phyloP scores from a whole-genome alignment of 2,113 vertebrate genomes.

The Lathamus discolor region DNA sequence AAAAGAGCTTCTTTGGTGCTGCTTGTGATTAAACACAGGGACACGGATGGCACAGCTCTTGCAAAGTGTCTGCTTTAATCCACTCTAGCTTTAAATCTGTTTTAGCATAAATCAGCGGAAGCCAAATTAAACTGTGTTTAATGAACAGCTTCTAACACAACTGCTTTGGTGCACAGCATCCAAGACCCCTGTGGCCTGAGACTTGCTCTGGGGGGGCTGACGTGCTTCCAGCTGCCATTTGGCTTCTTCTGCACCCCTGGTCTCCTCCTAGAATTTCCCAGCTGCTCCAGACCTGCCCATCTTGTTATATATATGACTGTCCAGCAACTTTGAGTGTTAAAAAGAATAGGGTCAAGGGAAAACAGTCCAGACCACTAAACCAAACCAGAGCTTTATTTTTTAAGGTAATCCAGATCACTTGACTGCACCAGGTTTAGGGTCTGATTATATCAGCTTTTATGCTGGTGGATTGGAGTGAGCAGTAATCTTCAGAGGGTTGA shows the following conservation, averaged over 20 bases:
- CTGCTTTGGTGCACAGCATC: not conserved
- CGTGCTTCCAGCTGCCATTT: not conserved
- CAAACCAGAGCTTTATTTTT: not conserved
- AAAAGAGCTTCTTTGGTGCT: not conserved
- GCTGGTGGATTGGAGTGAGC: not conserved
- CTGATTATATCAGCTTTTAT: not conserved
- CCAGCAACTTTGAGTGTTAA: not conserved
- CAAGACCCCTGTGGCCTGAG: not conserved
- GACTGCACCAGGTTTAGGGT: not conserved
- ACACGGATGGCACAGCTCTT: not conserved
- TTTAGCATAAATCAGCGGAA: not conserved
- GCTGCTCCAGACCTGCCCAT: not conserved
- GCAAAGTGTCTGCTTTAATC: not conserved
- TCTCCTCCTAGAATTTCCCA: not conserved
- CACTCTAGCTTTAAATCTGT: not conserved
- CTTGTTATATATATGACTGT: not conserved
- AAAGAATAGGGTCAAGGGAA: not conserved
- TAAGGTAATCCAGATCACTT: not conserved
- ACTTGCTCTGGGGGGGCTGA: not conserved
- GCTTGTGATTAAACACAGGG: not conserved
- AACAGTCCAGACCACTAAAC: accelerated
- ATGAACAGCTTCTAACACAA: not conserved
- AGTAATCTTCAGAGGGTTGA: not conserved
- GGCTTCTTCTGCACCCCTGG: not conserved
- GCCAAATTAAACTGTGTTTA: not conserved